A percentile compares a stretch with the other conserved stretches of the same genome.
phyloP scores from a whole-genome alignment of 2,797 vertebrate species.

The Nyctalus aviator region DNA sequence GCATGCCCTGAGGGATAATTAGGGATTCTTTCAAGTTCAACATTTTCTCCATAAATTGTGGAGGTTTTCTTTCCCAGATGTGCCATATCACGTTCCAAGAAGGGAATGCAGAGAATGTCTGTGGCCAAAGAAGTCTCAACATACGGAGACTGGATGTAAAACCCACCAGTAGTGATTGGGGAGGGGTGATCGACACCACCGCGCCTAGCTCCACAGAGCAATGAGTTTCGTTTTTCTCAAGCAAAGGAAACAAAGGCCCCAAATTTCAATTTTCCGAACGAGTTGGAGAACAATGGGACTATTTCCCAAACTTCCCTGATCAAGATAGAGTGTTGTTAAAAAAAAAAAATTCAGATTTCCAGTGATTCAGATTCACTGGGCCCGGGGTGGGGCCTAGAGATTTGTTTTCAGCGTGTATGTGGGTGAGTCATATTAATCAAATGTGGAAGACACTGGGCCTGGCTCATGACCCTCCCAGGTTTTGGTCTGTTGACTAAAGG shows the following conservation, averaged over 20 bases:
- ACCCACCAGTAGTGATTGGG: neutral
- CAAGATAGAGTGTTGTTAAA: constrained; percentile 48
- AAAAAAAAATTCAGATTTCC: neutral
- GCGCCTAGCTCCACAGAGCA: neutral
- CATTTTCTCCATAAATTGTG: constrained; percentile 29
- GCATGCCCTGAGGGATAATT: neutral
- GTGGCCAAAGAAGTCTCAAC: neutral
- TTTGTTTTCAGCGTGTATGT: neutral
- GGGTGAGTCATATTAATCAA: neutral
- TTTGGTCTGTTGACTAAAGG: neutral
- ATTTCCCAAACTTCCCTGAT: neutral
- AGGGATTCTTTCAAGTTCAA: constrained; percentile 30
- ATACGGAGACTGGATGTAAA: neutral
- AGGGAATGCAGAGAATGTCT: neutral
- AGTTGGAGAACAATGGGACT: neutral
- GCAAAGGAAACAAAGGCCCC: neutral
- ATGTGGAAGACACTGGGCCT: neutral
- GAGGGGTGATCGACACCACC: neutral
- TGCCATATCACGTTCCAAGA: neutral
- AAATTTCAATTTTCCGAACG: constrained; percentile 36
- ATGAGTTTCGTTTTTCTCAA: neutral
- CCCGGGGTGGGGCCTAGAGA: neutral
- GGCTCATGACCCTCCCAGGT: neutral
- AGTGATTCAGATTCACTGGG: neutral
- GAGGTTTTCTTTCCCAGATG: constrained; percentile 33